These are phyloP conservation scores for Pimpla rufipes DNA, from an alignment of 2,888 invertebrate species.

Conservation along the genomic window DNA sequence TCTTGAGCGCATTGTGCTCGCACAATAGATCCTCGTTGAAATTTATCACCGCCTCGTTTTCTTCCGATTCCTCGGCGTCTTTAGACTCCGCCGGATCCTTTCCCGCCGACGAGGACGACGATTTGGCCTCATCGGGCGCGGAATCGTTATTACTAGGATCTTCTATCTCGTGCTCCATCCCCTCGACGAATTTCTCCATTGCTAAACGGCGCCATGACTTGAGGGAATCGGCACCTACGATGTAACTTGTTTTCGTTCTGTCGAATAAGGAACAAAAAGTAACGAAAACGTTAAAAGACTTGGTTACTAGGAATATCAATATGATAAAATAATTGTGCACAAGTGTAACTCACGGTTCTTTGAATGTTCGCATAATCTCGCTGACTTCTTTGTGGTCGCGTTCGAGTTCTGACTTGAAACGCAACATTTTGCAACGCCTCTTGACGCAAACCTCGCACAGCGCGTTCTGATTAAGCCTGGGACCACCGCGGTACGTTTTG, in stretches of 20 bases:
- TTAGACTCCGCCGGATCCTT: conserved; percentile 65
- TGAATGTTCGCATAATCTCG: conserved; percentile 83
- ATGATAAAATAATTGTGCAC: conserved; percentile 10
- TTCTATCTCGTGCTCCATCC: conserved; percentile 77
- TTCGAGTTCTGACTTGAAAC: conserved; percentile 85
- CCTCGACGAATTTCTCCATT: conserved; percentile 80
- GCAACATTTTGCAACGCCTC: conserved; percentile 85
- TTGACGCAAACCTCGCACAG: conserved; percentile 86
- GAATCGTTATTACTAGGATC: conserved; percentile 65
- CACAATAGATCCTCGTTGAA: conserved; percentile 88
- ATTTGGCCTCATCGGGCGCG: conserved; percentile 56
- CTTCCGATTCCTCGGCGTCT: conserved; percentile 79
- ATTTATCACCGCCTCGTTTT: conserved; percentile 81
- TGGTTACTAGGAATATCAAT: conserved; percentile 1
- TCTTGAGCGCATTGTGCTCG: conserved; percentile 85
- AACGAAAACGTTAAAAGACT: neutral
- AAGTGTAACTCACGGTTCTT: conserved; percentile 80
- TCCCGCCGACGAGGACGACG: conserved; percentile 47
- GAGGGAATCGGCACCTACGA: conserved; percentile 87
- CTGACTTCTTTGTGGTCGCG: conserved; percentile 86
- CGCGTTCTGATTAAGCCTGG: conserved; percentile 83
- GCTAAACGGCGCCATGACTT: conserved; percentile 86
- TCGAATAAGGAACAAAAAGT: conserved; percentile 58
- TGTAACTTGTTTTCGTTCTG: conserved; percentile 83
- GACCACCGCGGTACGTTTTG: conserved; percentile 85